Base-by-base conservation (phyloP, 2,888 invertebrate species). In the Drosophila bunnanda region DNA sequence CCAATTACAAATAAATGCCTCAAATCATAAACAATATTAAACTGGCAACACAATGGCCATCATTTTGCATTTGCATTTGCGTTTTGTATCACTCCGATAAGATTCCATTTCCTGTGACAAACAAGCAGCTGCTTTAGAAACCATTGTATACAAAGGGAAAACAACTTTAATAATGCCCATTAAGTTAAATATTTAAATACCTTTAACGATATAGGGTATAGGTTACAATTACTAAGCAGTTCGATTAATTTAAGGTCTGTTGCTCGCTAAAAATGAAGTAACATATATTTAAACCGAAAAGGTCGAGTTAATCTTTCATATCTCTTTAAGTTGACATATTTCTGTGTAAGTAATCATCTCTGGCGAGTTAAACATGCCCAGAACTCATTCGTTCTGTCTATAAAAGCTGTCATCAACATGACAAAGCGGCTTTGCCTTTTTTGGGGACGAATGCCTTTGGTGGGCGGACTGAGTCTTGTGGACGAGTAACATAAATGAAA, bases 71-170 rank as follows among this genome's bases (percentile, higher is more conserved):
- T n/a, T n/a, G 30, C 30, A 56, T 36, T 56, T 30, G 28, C 38
- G 25, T 32, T 44, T 58, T 61, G 50, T 77, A 43, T 64, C 55
- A 22, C 28, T 6, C 39, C 61, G 67, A 78, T 68, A 78, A 75
- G 50, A 30, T 43, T 34, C 53, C 32, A 72, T 59, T 78, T 83
- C 84, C 84, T 66, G 76, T 68, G 53, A 17, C 58, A 61, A 56
- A 56, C 36, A 36, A 46, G 17, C 22, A 13, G 20, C n/a, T 34
- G 48, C 12, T 44, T 25, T 7, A 22, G 22, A n/a, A n/a, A n/a
- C n/a, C 43, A 22, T 9, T 17, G 22, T 12, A 12, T 10, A 28
- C 28, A 28, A 28, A 2, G 28, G 12, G 13, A n/a, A n/a, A n/a
- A n/a, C n/a, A 7, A 38, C 15, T n/a, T 38, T 8, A 2, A 34